phyloP scores from a whole-genome alignment of 2,797 vertebrate species.

The Cirrhinus mrigala region DNA sequence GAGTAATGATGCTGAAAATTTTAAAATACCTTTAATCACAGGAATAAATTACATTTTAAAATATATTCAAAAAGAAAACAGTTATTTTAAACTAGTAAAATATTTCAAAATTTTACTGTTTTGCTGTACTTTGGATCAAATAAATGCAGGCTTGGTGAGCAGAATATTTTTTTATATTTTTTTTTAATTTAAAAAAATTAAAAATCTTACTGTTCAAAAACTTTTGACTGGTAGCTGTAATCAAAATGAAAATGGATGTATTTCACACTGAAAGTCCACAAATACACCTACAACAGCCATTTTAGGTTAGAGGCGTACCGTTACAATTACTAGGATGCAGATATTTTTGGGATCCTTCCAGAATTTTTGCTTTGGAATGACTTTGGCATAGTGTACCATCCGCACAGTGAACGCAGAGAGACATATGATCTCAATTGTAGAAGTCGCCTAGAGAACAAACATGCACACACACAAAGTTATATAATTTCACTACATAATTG shows the following conservation, averaged over 20 bases:
- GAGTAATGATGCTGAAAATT: too few relatives aligned
- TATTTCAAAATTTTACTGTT: too few relatives aligned
- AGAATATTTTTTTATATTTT: too few relatives aligned
- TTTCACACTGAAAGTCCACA: background rate
- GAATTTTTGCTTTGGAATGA: slow-evolving; percentile 84
- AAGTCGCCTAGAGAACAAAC: slow-evolving; percentile 79
- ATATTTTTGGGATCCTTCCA: slow-evolving; percentile 96
- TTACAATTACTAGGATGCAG: slow-evolving; percentile 86
- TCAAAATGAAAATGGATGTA: background rate
- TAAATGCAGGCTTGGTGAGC: too few relatives aligned
- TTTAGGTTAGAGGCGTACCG: slow-evolving; percentile 73
- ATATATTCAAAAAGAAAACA: too few relatives aligned
- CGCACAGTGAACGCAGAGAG: slow-evolving; percentile 84
- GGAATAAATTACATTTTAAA: too few relatives aligned
- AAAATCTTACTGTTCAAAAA: too few relatives aligned
- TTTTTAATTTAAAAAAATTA: too few relatives aligned
- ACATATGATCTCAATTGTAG: slow-evolving; percentile 85
- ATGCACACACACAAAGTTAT: background rate
- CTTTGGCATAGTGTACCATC: slow-evolving; percentile 86
- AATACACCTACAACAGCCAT: background rate
- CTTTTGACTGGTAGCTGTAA: background rate
- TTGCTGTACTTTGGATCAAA: too few relatives aligned
- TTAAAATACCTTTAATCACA: too few relatives aligned
- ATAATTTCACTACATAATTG: background rate
- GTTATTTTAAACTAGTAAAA: too few relatives aligned